phyloP scores from a whole-genome alignment of 2,797 vertebrate species.

The Xiphophorus birchmanni region DNA sequence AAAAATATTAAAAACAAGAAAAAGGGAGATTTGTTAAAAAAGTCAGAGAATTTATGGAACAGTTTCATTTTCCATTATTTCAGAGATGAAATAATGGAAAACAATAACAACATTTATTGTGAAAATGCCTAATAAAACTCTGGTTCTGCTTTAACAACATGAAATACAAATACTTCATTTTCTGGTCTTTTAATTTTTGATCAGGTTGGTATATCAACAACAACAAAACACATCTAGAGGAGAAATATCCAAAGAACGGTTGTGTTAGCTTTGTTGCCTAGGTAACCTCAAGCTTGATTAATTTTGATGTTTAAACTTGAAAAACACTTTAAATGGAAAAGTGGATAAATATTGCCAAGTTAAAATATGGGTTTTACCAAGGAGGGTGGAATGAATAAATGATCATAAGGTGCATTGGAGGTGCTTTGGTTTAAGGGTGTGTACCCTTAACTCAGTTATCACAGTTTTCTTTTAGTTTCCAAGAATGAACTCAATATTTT shows the following conservation, averaged over 20 bases:
- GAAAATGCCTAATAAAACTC: background rate
- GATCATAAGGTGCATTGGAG: background rate
- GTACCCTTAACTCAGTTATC: background rate
- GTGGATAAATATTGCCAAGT: background rate
- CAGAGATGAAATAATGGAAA: background rate
- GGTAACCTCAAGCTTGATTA: too few relatives aligned
- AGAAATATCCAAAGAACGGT: background rate
- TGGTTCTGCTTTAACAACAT: background rate
- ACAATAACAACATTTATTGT: background rate
- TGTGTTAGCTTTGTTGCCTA: too few relatives aligned
- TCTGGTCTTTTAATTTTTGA: background rate
- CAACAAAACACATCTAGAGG: background rate
- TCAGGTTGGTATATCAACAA: background rate
- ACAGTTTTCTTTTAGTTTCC: background rate
- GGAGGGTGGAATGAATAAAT: background rate
- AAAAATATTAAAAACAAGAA: background rate
- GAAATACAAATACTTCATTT: background rate
- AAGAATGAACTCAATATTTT: background rate
- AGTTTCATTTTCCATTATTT: background rate
- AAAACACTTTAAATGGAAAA: too few relatives aligned
- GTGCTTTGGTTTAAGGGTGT: background rate
- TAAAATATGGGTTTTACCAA: background rate
- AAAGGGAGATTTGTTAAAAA: background rate
- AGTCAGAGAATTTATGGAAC: background rate
- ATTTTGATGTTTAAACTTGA: too few relatives aligned